Evolutionary conservation across 2,113 vertebrate species (phyloP).

Genomic region (Albula goreensis): DNA sequence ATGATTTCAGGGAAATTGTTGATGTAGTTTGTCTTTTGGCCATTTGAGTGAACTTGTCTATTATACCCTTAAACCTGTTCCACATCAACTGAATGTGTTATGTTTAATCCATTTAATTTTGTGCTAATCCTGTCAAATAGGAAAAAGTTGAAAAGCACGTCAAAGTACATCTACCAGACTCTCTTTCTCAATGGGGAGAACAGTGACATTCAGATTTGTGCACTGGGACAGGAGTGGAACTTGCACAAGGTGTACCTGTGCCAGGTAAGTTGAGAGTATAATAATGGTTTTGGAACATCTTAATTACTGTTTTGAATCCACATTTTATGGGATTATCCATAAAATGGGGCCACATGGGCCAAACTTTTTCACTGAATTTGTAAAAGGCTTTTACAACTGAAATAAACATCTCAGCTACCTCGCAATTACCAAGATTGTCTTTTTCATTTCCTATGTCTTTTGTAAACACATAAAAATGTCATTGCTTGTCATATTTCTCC

Average conservation of each 20-base stretch:
- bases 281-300: neutral
- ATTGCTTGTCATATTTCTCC: neutral
- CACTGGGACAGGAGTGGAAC: conserved; percentile 93
- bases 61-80: no score
- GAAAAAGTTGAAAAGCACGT: conserved; percentile 94
- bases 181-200: conserved; percentile 96
- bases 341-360: no score
- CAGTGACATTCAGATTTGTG: conserved; percentile 92
- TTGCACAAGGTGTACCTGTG: conserved; percentile 96
- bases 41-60: no score
- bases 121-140: conserved; percentile 55
- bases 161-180: conserved; percentile 95
- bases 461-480: neutral
- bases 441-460: no score
- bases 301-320: no score
- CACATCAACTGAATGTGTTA: neutral
- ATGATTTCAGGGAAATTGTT: no score
- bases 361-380: no score
- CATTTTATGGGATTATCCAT: no score
- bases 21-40: no score
- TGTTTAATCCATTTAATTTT: neutral
- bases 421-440: no score
- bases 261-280: conserved; percentile 75
- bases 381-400: no score
- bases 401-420: no score